Conservation (phyloP, 2,888 invertebrate genomes). For the Lithophane leautieri region DNA sequence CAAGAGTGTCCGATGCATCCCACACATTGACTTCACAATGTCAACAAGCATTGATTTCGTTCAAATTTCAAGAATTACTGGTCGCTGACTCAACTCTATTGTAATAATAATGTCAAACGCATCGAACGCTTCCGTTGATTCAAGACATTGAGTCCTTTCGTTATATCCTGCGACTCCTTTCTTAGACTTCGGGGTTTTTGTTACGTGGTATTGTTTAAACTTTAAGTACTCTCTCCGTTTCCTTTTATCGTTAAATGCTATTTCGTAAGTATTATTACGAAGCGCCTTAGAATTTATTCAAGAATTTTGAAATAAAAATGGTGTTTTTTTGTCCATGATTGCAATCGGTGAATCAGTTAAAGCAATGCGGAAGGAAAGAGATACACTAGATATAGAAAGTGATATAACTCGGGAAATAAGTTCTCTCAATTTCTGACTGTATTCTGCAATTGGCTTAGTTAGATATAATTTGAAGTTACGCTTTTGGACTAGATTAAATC, state of each 20-base stretch:
- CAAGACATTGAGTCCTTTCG: conserved; percentile 56
- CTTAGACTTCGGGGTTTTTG: conserved; percentile 49
- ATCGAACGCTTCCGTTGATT: conserved; percentile 71
- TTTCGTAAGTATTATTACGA: conserved; percentile 27
- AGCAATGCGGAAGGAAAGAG: not conserved
- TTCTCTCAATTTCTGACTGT: not conserved
- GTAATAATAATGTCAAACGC: conserved; percentile 60
- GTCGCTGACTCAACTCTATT: conserved; percentile 65
- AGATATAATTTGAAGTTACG: not conserved
- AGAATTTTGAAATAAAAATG: not conserved
- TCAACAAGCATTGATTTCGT: conserved; percentile 57
- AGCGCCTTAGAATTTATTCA: not conserved
- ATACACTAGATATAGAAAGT: not conserved
- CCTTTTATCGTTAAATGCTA: conserved; percentile 49
- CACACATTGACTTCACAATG: conserved; percentile 37
- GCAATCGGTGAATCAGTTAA: conserved; percentile 5
- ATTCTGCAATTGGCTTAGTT: not conserved
- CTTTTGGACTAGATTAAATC: no score
- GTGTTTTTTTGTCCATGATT: not conserved
- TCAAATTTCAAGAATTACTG: conserved; percentile 58
- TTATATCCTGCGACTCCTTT: conserved; percentile 66
- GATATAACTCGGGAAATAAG: not conserved
- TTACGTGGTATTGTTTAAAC: conserved; percentile 53
- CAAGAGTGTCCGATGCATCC: conserved; percentile 45
- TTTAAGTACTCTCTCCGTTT: conserved; percentile 55